phyloP scores from a whole-genome alignment of 2,888 invertebrate genomes.

The Andrena bucephala region DNA sequence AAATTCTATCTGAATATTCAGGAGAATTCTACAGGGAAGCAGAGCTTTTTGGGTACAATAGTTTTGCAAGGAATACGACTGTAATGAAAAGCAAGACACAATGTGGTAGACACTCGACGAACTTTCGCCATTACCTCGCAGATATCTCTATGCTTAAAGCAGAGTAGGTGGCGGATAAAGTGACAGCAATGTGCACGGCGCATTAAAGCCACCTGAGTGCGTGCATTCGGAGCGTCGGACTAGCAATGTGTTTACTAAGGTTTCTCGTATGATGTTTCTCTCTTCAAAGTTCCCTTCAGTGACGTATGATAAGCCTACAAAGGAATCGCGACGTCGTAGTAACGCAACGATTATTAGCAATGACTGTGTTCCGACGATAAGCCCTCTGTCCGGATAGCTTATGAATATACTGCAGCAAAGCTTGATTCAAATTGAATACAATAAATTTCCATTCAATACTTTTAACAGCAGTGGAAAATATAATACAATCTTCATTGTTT shows the following conservation, averaged over 20 bases:
- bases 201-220: slow-evolving; percentile 51
- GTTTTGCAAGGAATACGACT: slow-evolving; percentile 4
- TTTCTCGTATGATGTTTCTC: slow-evolving; percentile 39
- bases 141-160: slow-evolving; percentile 30
- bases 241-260: slow-evolving; percentile 29
- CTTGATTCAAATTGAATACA: not conserved
- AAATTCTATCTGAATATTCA: not conserved
- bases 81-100: slow-evolving; percentile 37
- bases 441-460: no score
- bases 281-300: slow-evolving; percentile 1
- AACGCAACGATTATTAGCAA: slow-evolving; percentile 14
- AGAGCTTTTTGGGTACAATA: not conserved
- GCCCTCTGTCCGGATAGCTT: not conserved
- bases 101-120: slow-evolving; percentile 30
- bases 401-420: not conserved
- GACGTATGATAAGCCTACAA: slow-evolving; percentile 39
- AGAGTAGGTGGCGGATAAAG: slow-evolving; percentile 51
- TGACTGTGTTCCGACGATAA: not conserved
- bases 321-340: slow-evolving; percentile 24
- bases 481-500: no score
- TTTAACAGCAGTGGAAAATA: no score
- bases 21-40: not conserved
- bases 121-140: slow-evolving; percentile 42
- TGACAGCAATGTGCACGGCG: slow-evolving; percentile 38
- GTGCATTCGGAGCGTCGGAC: slow-evolving; percentile 39